Percentiles rank a stretch among this genome's conserved stretches.
Evolutionary conservation across 2,113 vertebrate species (phyloP).

Genomic region (Lepus europaeus): DNA sequence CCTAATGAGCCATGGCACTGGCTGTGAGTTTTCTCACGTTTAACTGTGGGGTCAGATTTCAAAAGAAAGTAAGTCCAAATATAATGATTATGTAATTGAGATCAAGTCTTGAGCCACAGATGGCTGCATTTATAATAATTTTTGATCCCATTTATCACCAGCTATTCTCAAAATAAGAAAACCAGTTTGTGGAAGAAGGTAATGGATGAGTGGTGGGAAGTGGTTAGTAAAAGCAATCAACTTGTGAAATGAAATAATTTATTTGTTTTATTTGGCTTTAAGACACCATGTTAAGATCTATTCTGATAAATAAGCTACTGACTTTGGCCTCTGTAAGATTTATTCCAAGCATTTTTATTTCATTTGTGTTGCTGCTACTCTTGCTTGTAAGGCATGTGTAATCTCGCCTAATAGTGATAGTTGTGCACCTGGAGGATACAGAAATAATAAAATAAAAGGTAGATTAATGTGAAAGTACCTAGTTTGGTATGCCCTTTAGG

Average conservation of each 20-base stretch:
- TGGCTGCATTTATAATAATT: not conserved
- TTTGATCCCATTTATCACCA: not conserved
- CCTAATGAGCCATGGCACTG: too few relatives aligned
- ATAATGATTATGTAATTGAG: not conserved
- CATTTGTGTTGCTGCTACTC: not conserved
- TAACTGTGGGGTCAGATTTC: conserved; percentile 1
- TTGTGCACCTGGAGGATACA: not conserved
- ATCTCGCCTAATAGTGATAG: conserved; percentile 22
- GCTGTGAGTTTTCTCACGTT: not conserved
- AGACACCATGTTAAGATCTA: not conserved
- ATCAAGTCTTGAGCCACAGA: not conserved
- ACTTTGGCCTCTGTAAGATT: not conserved
- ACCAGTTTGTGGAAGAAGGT: not conserved
- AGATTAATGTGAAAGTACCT: not conserved
- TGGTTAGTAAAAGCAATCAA: not conserved
- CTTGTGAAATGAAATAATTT: not conserved
- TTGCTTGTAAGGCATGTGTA: not conserved
- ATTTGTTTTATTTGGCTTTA: conserved; percentile 33
- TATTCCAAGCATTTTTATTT: conserved; percentile 24
- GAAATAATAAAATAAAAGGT: conserved; percentile 30
- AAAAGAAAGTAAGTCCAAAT: conserved; percentile 18
- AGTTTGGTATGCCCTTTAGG: not conserved
- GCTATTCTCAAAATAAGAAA: not conserved
- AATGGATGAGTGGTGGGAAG: not conserved
- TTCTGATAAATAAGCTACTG: conserved; percentile 56